Conservation (phyloP, 2,888 invertebrate genomes). For the Drosophila flavopinicola region DNA sequence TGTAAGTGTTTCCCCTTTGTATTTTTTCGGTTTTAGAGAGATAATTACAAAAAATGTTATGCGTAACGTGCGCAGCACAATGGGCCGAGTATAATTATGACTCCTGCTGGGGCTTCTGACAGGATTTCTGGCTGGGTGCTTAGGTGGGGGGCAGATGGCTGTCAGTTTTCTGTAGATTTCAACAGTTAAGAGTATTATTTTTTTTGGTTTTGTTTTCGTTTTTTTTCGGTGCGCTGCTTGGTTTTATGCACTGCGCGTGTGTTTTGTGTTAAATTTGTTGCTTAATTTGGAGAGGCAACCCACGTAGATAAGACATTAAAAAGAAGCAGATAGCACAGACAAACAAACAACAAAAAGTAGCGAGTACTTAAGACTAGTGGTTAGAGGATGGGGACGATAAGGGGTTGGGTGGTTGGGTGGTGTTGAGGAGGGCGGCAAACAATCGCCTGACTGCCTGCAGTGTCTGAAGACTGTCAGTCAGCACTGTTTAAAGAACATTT, state of each 20-base stretch:
- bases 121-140: conserved; percentile 1
- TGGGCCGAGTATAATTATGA: conserved; percentile 70
- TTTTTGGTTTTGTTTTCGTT: conserved; percentile 14
- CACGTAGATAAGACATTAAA: conserved; percentile 71
- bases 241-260: conserved; percentile 74
- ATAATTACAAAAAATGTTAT: conserved; percentile 78
- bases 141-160: not conserved
- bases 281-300: conserved; percentile 66
- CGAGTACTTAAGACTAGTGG: conserved; percentile 29
- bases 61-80: conserved; percentile 56
- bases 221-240: conserved; percentile 38
- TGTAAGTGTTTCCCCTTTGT: conserved; percentile 22
- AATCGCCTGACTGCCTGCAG: conserved; percentile 7
- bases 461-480: conserved; percentile 37
- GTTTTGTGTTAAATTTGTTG: conserved; percentile 71
- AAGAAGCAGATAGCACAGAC: conserved; percentile 53
- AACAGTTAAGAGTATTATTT: conserved; percentile 33
- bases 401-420: not conserved
- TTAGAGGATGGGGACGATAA: not conserved
- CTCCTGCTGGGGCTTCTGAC: conserved; percentile 32
- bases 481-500: conserved; percentile 59
- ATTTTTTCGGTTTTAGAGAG: conserved; percentile 62
- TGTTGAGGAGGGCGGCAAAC: conserved; percentile 1
- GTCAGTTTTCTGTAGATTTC: conserved; percentile 23
- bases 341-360: conserved; percentile 5